phyloP scores from a whole-genome alignment of 1,140 invertebrate genomes.

The Cydia splendana region DNA sequence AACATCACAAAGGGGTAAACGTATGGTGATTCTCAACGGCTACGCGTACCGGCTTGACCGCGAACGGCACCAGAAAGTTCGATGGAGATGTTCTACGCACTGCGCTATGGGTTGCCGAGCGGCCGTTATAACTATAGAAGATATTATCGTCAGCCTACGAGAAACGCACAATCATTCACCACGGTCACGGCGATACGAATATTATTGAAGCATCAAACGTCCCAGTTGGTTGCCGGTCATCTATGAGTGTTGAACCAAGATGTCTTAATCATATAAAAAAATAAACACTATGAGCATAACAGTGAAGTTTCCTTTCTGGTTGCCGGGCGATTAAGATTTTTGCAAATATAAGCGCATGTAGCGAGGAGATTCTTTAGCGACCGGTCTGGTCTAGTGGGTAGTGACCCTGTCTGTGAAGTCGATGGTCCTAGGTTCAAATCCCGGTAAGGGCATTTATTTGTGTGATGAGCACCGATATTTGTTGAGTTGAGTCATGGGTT shows the following conservation, averaged over 20 bases:
- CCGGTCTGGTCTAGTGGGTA: too few relatives aligned
- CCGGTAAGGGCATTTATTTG: too few relatives aligned
- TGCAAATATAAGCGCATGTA: too few relatives aligned
- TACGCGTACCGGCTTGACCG: constrained; percentile 40
- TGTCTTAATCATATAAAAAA: not conserved
- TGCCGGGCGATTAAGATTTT: too few relatives aligned
- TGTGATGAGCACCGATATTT: too few relatives aligned
- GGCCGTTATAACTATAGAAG: constrained; percentile 44
- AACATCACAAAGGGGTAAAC: constrained; percentile 43
- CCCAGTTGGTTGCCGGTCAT: not conserved
- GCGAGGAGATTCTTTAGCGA: too few relatives aligned
- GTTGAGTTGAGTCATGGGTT: too few relatives aligned
- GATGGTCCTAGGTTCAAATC: too few relatives aligned
- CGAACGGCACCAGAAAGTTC: not conserved
- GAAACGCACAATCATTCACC: not conserved
- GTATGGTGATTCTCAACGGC: constrained; percentile 41
- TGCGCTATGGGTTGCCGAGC: constrained; percentile 49
- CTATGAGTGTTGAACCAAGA: not conserved
- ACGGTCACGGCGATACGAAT: not conserved
- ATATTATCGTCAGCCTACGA: constrained; percentile 45
- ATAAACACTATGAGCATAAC: too few relatives aligned
- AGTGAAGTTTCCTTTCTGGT: too few relatives aligned
- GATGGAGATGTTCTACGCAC: constrained; percentile 53
- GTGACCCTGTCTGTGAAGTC: too few relatives aligned
- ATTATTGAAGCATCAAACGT: not conserved